Evolutionary conservation across 2,888 invertebrate species (phyloP), one percentile per base, ranked within the genome.

Genomic region (Lissocephala sabroskyi): DNA sequence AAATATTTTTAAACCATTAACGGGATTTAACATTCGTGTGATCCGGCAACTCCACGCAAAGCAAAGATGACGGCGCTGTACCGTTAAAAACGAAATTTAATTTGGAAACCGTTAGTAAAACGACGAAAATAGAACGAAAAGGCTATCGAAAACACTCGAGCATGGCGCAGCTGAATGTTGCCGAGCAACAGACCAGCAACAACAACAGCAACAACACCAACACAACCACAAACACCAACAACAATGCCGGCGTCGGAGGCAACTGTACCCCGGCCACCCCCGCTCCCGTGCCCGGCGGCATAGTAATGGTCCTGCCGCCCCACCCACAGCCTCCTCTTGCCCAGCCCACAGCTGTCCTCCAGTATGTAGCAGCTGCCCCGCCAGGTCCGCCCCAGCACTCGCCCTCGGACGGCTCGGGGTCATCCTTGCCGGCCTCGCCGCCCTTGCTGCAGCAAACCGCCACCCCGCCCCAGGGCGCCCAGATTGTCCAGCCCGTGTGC

Each of bases 141-240:
- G n/a, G n/a, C n/a, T n/a, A n/a, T n/a, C n/a, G n/a, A n/a, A n/a
- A n/a, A n/a, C n/a, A n/a, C n/a, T n/a, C n/a, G n/a, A 80, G 74
- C 50, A 84, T 84, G 84, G 84, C 84, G 71, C 84, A 83, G 67
- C 71, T 82, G 75, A 82, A 79, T 66, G 82, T 78, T 65, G 65
- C 80, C 41, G 68, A 71, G 65, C 80, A 63, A 55, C 81, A 74
- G 51, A 68, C 42, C 64, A 79, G 53, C 76, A 67, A 40, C 53
- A 54, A 18, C 46, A 52, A 43, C 45, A 52, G 39, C 41, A 50
- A 30, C 35, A 47, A 9, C 49, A 59, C 40, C 42, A 66, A 43
- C 57, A 48, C 10, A 36, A 58, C 13, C 33, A 50, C 7, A 30
- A 59, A 9, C 50, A 52, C 28, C 53, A 56, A 41, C 52, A 63